phyloP scores from a whole-genome alignment of 2,888 invertebrate species.

The Noctua pronuba region DNA sequence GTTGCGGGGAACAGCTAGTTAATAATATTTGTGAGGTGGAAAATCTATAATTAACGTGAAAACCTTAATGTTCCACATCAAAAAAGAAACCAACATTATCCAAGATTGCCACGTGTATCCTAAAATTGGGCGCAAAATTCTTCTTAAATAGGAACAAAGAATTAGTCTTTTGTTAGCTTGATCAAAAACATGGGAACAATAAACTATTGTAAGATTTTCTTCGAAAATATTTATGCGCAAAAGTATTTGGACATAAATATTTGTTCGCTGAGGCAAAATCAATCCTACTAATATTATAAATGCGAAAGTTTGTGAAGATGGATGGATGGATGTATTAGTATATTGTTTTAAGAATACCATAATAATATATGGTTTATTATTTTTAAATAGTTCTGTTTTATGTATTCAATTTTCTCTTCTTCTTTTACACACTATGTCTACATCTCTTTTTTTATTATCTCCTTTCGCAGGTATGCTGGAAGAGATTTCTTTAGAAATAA shows the following conservation, averaged over 20 bases:
- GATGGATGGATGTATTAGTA: too few relatives aligned
- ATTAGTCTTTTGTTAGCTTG: slow-evolving; percentile 11
- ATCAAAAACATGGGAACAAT: slow-evolving; percentile 7
- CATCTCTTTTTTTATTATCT: too few relatives aligned
- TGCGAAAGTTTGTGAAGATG: too few relatives aligned
- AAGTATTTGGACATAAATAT: background rate
- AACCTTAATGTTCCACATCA: background rate
- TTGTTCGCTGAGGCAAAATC: background rate
- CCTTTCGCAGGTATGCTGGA: too few relatives aligned
- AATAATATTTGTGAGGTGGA: background rate
- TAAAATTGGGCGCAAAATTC: slow-evolving; percentile 9
- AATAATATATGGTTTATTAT: too few relatives aligned
- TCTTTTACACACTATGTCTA: too few relatives aligned
- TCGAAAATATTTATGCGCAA: background rate
- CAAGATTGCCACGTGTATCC: background rate
- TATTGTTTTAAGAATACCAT: too few relatives aligned
- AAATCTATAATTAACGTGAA: background rate
- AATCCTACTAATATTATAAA: background rate
- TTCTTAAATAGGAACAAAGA: background rate
- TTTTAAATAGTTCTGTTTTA: too few relatives aligned
- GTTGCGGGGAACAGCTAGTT: too few relatives aligned
- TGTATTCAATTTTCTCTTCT: too few relatives aligned
- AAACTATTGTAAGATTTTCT: slow-evolving; percentile 5
- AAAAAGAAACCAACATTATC: background rate
- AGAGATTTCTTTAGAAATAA: too few relatives aligned